These are phyloP conservation scores for Diachasma alloeum DNA, from an alignment of 1,140 invertebrate genomes.

Conservation along the genomic window DNA sequence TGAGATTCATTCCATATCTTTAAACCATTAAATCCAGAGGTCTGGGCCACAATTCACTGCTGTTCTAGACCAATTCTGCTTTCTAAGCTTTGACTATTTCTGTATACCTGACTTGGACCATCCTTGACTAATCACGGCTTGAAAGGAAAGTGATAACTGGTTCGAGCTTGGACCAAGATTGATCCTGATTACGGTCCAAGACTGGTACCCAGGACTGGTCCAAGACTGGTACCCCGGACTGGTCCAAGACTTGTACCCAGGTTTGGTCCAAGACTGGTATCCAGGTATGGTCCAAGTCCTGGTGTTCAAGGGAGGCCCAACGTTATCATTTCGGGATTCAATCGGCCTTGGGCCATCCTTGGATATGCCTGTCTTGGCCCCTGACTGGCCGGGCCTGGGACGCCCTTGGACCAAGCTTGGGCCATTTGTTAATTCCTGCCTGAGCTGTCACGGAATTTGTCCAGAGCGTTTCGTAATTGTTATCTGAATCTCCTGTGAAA, in stretches of 20 bases:
- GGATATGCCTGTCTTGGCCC: background rate
- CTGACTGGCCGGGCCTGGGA: background rate
- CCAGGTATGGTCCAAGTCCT: background rate
- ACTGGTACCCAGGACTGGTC: background rate
- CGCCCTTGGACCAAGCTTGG: background rate
- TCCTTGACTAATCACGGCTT: too few species aligned
- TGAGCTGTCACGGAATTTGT: too few species aligned
- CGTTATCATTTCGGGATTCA: background rate
- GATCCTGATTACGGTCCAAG: background rate
- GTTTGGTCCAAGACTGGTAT: background rate
- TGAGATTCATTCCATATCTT: too few species aligned
- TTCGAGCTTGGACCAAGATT: background rate
- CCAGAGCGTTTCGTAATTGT: too few species aligned
- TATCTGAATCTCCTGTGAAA: too few species aligned
- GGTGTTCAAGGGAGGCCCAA: background rate
- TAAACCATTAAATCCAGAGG: too few species aligned
- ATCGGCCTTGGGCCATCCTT: background rate
- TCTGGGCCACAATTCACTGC: background rate
- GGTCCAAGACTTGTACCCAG: background rate
- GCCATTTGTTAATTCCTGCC: background rate
- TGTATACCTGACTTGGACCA: background rate
- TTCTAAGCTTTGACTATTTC: background rate
- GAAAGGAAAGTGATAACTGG: background rate
- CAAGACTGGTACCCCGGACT: background rate
- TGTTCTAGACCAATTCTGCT: background rate